Base-by-base conservation (phyloP, 1,140 invertebrate genomes). In the Lepidurus arcticus region DNA sequence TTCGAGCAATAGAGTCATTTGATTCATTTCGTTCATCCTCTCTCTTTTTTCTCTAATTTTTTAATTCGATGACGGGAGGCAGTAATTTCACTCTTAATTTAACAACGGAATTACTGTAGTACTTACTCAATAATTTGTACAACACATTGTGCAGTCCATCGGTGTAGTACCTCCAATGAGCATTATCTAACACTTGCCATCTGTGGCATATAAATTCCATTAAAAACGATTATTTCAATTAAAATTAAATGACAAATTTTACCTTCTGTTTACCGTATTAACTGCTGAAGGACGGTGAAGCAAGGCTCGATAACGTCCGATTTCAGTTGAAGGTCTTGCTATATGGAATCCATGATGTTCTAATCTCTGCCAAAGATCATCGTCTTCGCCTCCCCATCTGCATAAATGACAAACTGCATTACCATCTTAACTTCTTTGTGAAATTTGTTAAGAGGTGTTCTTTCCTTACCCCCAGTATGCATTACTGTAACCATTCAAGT, bases 181-280 rank as follows among this genome's bases (percentile, higher is more conserved):
- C 53, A n/a, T 65, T 65, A 21, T 65, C 53, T 16, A 65, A 65
- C n/a, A 65, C 53, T 13, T 65, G 53, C 53, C 53, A 65, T 21
- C 53, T 65, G 8, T 65, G 1, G 45, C 8, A 16, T 13, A 21
- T 3, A 16, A 10, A 65, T 65, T 7, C 13, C 21, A n/a, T 65
- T 65, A 13, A 13, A n/a, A 13, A 7, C 21, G 7, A 65, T 7
- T 65, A 7, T 65, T 65, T 65, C n/a, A 21, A 1, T 10, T 16
- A 65, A 9, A n/a, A 7, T 21, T 21, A 2, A 7, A 11, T 7
- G 4, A 7, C 4, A 65, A 65, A 65, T 65, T 16, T 1, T 7
- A 65, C 53, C 53, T 65, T 65, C 21, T 65, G 9, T 65, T 65
- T 65, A 21, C 7, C 6, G 53, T 21, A 21, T 65, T 16, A 9